These are phyloP conservation scores for Bubo blakistoni DNA, from an alignment of 2,113 vertebrate species.

Conservation along the genomic window DNA sequence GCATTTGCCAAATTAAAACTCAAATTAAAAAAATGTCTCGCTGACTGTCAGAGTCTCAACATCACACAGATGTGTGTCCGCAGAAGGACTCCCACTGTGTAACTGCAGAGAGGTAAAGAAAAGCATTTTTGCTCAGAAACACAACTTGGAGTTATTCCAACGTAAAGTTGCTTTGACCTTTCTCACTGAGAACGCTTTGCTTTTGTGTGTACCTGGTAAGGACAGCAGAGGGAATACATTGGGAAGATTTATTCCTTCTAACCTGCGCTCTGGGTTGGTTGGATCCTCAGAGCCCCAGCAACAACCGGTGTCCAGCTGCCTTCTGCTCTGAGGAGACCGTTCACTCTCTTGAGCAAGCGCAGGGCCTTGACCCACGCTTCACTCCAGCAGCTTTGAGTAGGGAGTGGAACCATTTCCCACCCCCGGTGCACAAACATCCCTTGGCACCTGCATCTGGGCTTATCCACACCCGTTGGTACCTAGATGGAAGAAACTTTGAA, in stretches of 20 bases:
- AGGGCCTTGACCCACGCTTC: too few relatives aligned
- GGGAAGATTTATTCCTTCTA: neutral
- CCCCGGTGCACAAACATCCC: too few relatives aligned
- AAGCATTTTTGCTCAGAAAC: neutral
- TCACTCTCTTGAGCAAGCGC: too few relatives aligned
- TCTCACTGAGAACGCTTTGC: neutral
- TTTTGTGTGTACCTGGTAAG: neutral
- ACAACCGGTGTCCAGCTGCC: neutral
- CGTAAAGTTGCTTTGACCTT: neutral
- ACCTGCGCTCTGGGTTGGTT: too few relatives aligned
- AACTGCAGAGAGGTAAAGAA: neutral
- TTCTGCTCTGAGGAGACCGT: too few relatives aligned
- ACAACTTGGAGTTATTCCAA: neutral
- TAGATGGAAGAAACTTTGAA: neutral
- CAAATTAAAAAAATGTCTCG: neutral
- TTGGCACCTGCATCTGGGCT: neutral
- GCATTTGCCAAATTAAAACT: neutral
- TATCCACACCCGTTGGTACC: neutral
- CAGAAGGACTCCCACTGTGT: neutral
- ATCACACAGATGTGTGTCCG: neutral
- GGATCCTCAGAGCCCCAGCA: neutral
- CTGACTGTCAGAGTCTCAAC: neutral
- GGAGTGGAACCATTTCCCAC: neutral
- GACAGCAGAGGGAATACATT: neutral
- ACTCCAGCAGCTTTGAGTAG: neutral